These are phyloP conservation scores for Lithophane semibrunnea DNA, from an alignment of 2,888 invertebrate species.

Conservation along the genomic window DNA sequence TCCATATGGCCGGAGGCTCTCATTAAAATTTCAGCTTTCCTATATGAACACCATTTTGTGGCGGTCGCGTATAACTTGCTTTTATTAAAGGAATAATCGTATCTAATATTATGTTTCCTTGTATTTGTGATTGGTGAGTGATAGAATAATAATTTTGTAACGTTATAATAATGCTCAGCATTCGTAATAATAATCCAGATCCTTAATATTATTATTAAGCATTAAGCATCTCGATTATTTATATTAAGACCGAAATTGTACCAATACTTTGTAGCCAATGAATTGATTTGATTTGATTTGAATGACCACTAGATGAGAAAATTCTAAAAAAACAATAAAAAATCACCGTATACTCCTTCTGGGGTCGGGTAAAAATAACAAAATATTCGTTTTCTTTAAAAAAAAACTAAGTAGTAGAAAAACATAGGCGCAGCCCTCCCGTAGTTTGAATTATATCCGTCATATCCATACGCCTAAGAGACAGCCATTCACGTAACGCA, in stretches of 20 bases:
- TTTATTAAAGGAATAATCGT: conserved; percentile 63
- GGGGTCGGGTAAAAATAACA: too few species aligned
- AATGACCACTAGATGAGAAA: background rate
- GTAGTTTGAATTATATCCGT: conserved; percentile 63
- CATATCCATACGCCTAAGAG: conserved; percentile 64
- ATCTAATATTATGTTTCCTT: conserved; percentile 51
- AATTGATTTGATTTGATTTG: too few species aligned
- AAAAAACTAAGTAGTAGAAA: background rate
- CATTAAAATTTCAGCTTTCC: conserved; percentile 80
- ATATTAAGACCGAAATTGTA: too few species aligned
- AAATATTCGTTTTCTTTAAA: background rate
- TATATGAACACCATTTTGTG: conserved; percentile 73
- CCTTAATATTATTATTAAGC: too few species aligned
- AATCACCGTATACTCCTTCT: too few species aligned
- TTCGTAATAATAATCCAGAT: too few species aligned
- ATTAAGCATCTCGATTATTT: too few species aligned
- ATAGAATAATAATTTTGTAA: background rate
- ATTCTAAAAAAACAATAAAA: background rate
- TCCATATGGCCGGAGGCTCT: conserved; percentile 70
- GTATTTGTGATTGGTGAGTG: conserved; percentile 4
- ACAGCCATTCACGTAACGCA: conserved; percentile 63
- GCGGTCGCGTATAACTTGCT: conserved; percentile 67
- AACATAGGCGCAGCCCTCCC: conserved; percentile 20
- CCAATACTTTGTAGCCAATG: too few species aligned
- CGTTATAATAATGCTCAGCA: too few species aligned